Evolutionary conservation across 2,888 invertebrate genomes (phyloP), one percentile per base, ranked within the genome.

Genomic region (Pseudoips prasinana): DNA sequence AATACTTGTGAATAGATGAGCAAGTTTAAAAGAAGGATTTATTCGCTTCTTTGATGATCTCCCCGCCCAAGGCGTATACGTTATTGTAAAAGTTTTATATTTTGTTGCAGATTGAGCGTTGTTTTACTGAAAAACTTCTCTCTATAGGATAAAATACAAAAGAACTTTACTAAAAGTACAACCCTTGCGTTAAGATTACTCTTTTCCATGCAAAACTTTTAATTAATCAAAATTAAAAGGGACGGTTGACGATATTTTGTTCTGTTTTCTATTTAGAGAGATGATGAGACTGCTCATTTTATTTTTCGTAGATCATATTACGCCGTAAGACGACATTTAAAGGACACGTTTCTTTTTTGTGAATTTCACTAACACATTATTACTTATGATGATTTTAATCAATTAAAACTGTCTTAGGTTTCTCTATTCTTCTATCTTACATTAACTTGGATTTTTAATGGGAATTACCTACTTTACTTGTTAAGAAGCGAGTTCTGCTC

Each of bases 41-140:
- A 72, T 73, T 67, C 65, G 64, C 66, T 51, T 70, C 71, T 75
- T 75, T 76, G 77, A 77, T 73, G 73, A 79, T 76, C 74, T 67
- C 62, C 60, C 61, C 57, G 84, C 87, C 81, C 56, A 65, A 71
- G 86, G 86, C 86, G 77, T 74, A 67, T 82, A 84, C 83, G 73
- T 79, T 85, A 82, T 83, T 83, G 76, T 78, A 51, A 82, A 87
- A 88, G 80, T 88, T 87, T 87, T 84, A 85, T 86, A 85, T 86
- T 86, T 77, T 77, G 78, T 72, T 77, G 75, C 76, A 79, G 78
- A 82, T 83, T 77, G 68, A 73, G 73, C 79, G 73, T 81, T 87
- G 86, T 85, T 84, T 83, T 75, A 81, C 80, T 76, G 77, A 81
- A 83, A 83, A 85, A 83, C 76, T 81, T 82, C 73, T 75, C 71